Base-by-base conservation (phyloP, 2,797 vertebrate genomes). In the Enteromius anoplus region DNA sequence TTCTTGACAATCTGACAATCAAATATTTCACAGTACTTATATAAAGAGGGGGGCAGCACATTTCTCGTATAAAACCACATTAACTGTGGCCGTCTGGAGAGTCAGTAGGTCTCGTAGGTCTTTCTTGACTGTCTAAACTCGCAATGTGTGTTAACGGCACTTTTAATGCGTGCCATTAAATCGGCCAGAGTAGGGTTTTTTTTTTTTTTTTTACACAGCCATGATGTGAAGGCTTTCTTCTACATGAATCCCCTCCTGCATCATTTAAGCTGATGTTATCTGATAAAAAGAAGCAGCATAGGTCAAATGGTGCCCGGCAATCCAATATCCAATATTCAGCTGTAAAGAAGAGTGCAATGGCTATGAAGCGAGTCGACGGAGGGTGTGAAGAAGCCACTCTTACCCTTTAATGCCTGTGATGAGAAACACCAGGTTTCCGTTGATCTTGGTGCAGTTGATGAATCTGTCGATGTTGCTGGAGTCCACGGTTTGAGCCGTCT, bases 391-490 rank as follows among this genome's bases (percentile, higher is more conserved):
- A n/a, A n/a, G 15, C 9, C 8, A 49, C 84, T 91, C 96, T 96
- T 86, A 99, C 98, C 98, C 98, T 87, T 98, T 98, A 91, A 99
- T 99, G 49, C 98, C 98, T 47, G 97, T 99, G 90, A 99, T 98
- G 76, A 99, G 97, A 88, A 99, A 99, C 87, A 98, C 97, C 84
- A 99, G 93, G 92, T 99, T 99, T 85, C 98, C 98, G 71, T 99
- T 99, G 94, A 99, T 99, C 93, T 99, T 99, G 85, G 98, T 99
- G 82, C 98, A 99, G 94, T 99, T 99, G 88, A 97, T 91, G 90
- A 99, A 99, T 89, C 95, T 97, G 94, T 99, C 97, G 1, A 99
- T 98, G 93, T 99, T 99, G 91, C 94, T 99, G 88, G 98, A 97
- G 92, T 99, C 98, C 83, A 99, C 97, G 0, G 98, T 99, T 92